These are phyloP conservation scores for Tapirus indicus DNA, from an alignment of 2,797 vertebrate species.

Conservation along the genomic window DNA sequence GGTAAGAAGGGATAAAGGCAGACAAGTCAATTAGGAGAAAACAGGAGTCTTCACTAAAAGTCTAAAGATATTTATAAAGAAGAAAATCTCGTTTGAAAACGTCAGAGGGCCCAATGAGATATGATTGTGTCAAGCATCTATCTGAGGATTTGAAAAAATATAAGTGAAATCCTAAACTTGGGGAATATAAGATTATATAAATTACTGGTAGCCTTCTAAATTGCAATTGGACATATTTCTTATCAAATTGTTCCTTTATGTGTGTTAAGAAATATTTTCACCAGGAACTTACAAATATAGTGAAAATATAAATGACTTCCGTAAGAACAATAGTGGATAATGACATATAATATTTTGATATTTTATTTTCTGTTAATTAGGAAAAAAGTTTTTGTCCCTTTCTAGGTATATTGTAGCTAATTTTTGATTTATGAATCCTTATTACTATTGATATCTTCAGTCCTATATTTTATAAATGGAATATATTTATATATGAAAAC, in stretches of 20 bases:
- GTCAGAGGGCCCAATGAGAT: background rate
- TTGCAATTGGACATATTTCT: background rate
- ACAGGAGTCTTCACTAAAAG: background rate
- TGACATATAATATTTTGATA: background rate
- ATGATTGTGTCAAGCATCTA: background rate
- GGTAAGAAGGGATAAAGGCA: background rate
- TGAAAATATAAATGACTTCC: background rate
- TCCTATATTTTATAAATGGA: background rate
- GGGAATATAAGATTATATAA: background rate
- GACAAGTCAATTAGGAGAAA: background rate
- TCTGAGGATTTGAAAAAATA: constrained; percentile 12
- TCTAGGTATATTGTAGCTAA: background rate
- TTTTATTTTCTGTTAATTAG: constrained; percentile 46
- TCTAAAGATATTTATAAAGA: background rate
- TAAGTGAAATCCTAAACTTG: background rate
- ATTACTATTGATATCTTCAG: background rate
- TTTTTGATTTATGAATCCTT: constrained; percentile 31
- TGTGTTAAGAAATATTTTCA: constrained; percentile 43
- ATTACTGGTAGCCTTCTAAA: background rate
- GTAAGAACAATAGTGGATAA: background rate
- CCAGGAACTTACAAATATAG: background rate
- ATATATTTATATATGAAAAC: constrained; percentile 38
- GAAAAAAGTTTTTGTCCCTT: background rate
- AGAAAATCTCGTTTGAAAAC: background rate
- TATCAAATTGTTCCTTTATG: background rate